Base-by-base conservation (phyloP, 2,797 vertebrate genomes). In the Sciaenops ocellatus region DNA sequence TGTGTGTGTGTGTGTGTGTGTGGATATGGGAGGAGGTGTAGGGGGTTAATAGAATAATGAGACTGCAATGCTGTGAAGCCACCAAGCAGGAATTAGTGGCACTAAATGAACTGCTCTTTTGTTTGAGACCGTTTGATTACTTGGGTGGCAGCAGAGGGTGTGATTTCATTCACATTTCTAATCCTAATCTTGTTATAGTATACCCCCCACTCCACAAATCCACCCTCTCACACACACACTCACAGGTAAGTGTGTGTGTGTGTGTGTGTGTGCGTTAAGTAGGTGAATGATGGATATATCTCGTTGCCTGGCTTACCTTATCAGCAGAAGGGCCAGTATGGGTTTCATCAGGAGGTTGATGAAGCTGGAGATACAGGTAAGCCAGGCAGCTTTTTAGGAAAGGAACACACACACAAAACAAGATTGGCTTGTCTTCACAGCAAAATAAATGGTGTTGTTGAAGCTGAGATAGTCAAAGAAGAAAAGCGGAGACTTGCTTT, bases 241-340 rank as follows among this genome's bases (percentile, higher is more conserved):
- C 70, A 52, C 65, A 81, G 28, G 68, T 81, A 70, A 76, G 34
- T 5, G 34, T 30, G 71, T 78, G 80, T 69, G 62, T 42, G 34
- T 6, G 41, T 30, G 71, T 80, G 80, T 41, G 55, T 74, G 82
- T 24, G 80, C 15, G 57, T 83, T 92, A 91, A 92, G 89, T 80
- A 90, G 79, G 88, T 88, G 91, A 92, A 92, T 94, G 93, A 94
- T 92, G 89, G 91, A 93, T 94, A 92, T 90, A 92, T 94, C 93
- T 93, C 22, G 78, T 89, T 91, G 89, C 76, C 84, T 79, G 85
- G 89, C 87, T 92, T 88, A 87, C 90, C 89, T 94, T 94, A 94
- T 94, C 93, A 90, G 87, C 77, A 78, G 82, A 78, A 87, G 82
- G 91, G 91, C 91, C 86, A 83, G 92, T 91, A 87, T 93, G 86